A percentile compares a stretch with the other conserved stretches of the same genome.
Evolutionary conservation across 2,113 vertebrate species (phyloP).

Genomic region (Sciurus niger): DNA sequence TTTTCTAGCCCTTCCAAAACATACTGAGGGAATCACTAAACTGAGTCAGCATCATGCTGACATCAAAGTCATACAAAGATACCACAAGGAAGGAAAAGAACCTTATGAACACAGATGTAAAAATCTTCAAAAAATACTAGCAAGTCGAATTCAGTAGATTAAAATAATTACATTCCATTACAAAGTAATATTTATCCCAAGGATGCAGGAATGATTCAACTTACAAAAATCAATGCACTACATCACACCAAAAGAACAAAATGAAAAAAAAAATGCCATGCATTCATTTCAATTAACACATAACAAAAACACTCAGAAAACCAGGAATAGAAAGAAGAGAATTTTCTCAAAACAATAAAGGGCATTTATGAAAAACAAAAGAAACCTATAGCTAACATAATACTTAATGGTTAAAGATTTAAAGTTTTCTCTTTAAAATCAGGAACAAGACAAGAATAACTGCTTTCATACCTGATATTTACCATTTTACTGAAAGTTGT

Average conservation of each 20-base stretch:
- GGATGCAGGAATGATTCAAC: not conserved
- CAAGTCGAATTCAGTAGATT: not conserved
- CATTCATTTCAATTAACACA: not conserved
- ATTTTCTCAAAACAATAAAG: not conserved
- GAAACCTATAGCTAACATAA: not conserved
- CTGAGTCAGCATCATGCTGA: constrained; percentile 3
- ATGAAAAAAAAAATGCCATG: not conserved
- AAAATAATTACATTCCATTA: constrained; percentile 19
- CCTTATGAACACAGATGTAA: not conserved
- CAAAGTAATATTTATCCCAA: not conserved
- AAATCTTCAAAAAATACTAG: not conserved
- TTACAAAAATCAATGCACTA: not conserved
- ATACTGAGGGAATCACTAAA: not conserved
- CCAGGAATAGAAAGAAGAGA: not conserved
- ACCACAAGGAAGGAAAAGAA: not conserved
- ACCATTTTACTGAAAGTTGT: not conserved
- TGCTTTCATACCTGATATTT: not conserved
- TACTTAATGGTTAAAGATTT: not conserved
- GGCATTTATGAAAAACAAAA: not conserved
- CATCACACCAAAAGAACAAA: constrained; percentile 2
- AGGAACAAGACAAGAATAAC: not conserved
- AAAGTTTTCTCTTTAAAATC: not conserved
- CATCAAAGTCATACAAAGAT: not conserved
- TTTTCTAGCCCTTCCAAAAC: constrained; percentile 21
- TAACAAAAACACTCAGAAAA: not conserved